Evolutionary conservation across 2,113 vertebrate species (phyloP).

Genomic region (Eolophus roseicapilla): DNA sequence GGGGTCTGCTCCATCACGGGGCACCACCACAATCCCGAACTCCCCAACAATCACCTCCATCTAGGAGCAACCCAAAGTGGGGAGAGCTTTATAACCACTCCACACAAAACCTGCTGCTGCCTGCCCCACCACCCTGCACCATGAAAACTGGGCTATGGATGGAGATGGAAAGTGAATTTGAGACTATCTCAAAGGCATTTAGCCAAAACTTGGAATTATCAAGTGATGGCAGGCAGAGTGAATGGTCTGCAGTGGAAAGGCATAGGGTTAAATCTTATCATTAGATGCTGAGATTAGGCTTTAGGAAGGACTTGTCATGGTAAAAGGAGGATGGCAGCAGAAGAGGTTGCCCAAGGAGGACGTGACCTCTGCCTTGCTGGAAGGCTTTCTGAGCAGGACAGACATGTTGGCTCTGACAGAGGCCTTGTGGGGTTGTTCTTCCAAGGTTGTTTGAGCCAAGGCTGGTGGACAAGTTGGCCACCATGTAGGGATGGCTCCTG

Average conservation of each 20-base stretch:
- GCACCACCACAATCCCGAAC: constrained; percentile 96
- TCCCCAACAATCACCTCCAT: constrained; percentile 98
- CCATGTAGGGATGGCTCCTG: fast-evolving
- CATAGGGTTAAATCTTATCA: neutral
- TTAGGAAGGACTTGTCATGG: neutral
- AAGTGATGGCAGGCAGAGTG: neutral
- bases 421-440: neutral
- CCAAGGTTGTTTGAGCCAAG: neutral
- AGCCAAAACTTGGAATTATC: neutral
- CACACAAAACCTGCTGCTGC: neutral
- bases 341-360: neutral
- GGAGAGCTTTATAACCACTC: neutral
- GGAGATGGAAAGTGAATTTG: neutral
- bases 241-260: neutral
- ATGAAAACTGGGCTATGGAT: neutral
- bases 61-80: constrained; percentile 63
- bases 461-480: neutral
- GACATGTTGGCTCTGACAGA: neutral
- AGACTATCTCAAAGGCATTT: neutral
- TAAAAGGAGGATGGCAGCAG: neutral
- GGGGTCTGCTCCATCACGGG: constrained; percentile 89
- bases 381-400: neutral
- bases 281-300: neutral
- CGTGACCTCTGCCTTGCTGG: neutral
- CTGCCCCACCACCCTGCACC: fast-evolving